Percentiles rank a stretch among this genome's conserved stretches.
These are phyloP conservation scores for Galagoides demidoff DNA, from an alignment of 2,797 vertebrate species.

Conservation along the genomic window DNA sequence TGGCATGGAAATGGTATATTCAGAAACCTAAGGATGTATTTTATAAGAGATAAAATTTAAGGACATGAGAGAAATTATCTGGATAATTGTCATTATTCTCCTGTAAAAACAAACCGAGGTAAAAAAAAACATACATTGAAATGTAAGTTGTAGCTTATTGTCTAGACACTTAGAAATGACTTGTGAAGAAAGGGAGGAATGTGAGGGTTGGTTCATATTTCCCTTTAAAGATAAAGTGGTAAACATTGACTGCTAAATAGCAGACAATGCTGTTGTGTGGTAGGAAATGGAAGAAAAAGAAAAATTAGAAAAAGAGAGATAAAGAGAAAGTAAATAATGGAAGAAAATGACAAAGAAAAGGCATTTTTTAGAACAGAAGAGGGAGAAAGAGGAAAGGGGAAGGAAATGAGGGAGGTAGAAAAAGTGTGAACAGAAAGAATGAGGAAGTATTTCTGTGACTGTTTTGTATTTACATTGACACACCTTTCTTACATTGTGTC, in stretches of 20 bases:
- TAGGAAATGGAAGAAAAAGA: not conserved
- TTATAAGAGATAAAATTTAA: slow-evolving; percentile 23
- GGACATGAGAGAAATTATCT: not conserved
- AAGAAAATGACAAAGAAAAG: not conserved
- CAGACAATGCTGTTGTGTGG: not conserved
- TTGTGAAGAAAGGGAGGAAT: not conserved
- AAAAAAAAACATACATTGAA: not conserved
- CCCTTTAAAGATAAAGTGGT: not conserved
- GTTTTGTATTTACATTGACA: not conserved
- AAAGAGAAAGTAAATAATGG: not conserved
- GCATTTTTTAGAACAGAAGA: not conserved
- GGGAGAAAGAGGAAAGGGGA: not conserved
- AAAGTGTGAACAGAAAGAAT: not conserved
- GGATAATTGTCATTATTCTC: slow-evolving; percentile 8
- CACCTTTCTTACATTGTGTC: not conserved
- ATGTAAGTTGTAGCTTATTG: not conserved
- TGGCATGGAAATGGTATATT: not conserved
- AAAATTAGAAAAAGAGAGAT: not conserved
- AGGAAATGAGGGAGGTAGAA: not conserved
- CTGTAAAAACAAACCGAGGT: not conserved
- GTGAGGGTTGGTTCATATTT: not conserved
- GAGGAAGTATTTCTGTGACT: not conserved
- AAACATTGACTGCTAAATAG: not conserved
- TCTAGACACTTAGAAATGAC: not conserved
- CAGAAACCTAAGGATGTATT: not conserved